phyloP scores from a whole-genome alignment of 2,797 vertebrate genomes.

The Ara ararauna region DNA sequence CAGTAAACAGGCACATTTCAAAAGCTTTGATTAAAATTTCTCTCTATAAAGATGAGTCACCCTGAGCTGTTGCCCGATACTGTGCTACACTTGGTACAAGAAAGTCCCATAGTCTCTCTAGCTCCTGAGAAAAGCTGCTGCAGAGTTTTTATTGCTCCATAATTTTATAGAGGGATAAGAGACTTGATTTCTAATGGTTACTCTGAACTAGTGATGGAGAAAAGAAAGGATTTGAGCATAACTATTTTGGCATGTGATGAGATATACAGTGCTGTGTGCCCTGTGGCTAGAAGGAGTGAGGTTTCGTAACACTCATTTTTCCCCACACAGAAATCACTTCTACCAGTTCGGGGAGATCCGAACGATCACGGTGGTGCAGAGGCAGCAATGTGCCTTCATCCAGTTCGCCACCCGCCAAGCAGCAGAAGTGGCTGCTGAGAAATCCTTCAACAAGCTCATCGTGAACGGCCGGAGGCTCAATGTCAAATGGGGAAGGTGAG shows the following conservation, averaged over 20 bases:
- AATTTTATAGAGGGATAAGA: background rate
- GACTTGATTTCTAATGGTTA: background rate
- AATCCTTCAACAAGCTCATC: slow-evolving; percentile 98
- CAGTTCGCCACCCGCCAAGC: slow-evolving; percentile 95
- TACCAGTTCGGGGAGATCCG: slow-evolving; percentile 99
- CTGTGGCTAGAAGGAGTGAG: background rate
- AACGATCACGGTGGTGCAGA: slow-evolving; percentile 94
- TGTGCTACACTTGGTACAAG: background rate
- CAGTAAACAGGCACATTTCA: background rate
- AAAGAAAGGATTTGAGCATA: background rate
- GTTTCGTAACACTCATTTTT: background rate
- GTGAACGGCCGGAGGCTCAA: slow-evolving; percentile 95
- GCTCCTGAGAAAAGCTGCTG: background rate
- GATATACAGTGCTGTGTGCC: background rate
- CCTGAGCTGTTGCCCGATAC: background rate
- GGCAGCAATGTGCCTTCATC: slow-evolving; percentile 98
- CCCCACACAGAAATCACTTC: slow-evolving; percentile 88
- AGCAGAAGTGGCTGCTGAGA: slow-evolving; percentile 94
- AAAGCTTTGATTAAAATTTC: background rate
- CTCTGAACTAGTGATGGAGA: background rate
- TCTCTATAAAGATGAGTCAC: slow-evolving; percentile 9
- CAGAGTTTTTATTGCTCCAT: background rate
- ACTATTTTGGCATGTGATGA: fast-evolving
- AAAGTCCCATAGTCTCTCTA: background rate
- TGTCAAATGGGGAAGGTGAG: slow-evolving; percentile 98